Conservation (phyloP, 2,888 invertebrate genomes). For the Petrolisthes cinctipes region DNA sequence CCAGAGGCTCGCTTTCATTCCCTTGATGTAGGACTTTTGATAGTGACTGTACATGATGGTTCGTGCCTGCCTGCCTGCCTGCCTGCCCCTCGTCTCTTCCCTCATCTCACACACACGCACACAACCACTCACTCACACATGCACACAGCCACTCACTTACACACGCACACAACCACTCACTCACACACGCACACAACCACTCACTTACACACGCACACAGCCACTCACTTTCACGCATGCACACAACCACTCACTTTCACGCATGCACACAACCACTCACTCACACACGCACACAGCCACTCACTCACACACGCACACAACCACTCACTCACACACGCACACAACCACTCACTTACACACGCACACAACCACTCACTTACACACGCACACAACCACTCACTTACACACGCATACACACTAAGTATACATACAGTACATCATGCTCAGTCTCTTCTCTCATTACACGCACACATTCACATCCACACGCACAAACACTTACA, state of each 20-base stretch:
- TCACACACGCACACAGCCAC: neutral
- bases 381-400: neutral
- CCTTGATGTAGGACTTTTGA: too few relatives aligned
- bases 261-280: neutral
- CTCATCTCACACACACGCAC: constrained; percentile 3
- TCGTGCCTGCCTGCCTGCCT: too few relatives aligned
- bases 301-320: constrained; percentile 6
- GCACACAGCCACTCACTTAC: neutral
- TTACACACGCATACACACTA: neutral
- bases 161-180: neutral
- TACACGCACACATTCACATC: neutral
- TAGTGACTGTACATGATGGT: too few relatives aligned
- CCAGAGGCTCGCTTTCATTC: too few relatives aligned
- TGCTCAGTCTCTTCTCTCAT: neutral
- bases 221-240: neutral
- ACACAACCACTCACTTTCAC: neutral
- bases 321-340: neutral
- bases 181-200: neutral
- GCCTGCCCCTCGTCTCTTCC: too few relatives aligned
- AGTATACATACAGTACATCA: neutral
- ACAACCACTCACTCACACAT: neutral
- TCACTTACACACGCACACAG: neutral
- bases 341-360: neutral
- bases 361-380: neutral
- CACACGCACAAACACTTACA: neutral